Evolutionary conservation across 1,140 invertebrate species (phyloP), one percentile per base, ranked within the genome.

Genomic region (Drosophila persimilis): DNA sequence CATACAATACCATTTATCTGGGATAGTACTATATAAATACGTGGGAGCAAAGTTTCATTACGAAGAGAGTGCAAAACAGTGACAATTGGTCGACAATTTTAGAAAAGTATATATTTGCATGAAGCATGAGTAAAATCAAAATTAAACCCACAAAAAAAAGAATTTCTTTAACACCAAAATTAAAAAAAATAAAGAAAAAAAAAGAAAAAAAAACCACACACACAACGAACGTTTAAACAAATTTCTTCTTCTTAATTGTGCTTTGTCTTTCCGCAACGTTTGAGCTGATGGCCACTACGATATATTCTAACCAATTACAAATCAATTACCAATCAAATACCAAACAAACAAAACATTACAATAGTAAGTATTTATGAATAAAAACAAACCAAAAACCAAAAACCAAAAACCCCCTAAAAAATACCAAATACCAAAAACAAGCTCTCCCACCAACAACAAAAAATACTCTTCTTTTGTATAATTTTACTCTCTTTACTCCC

Each of bases 241-340:
- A 83, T 84, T 80, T 84, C 73, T 91, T 84, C 81, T 89, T 91
- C 78, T 88, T 89, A 83, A 89, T 91, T 91, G 90, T 91, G 90
- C 85, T 91, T 91, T 91, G 90, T 91, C 90, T 91, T 91, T 91
- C 90, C 90, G 90, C 90, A 91, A 91, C 90, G 90, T 91, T 91
- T 91, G 90, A 91, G 90, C 90, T 91, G 90, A 91, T 91, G 90
- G 90, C 90, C 90, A 89, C 90, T 88, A 80, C 83, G 89, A 90
- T 89, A 91, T 79, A 89, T 89, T 88, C 67, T 88, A 88, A 88
- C 72, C 65, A 86, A 88, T 88, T 88, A 86, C 77, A 86, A 85
- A 76, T 39, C 77, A 85, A 88, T 88, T 88, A 86, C 77, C 80
- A 85, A 76, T 39, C 77, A 85, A 85, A 77, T 65, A 73, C 35